Conservation (phyloP, 2,797 vertebrate genomes). For the Diglossa cyanea region DNA sequence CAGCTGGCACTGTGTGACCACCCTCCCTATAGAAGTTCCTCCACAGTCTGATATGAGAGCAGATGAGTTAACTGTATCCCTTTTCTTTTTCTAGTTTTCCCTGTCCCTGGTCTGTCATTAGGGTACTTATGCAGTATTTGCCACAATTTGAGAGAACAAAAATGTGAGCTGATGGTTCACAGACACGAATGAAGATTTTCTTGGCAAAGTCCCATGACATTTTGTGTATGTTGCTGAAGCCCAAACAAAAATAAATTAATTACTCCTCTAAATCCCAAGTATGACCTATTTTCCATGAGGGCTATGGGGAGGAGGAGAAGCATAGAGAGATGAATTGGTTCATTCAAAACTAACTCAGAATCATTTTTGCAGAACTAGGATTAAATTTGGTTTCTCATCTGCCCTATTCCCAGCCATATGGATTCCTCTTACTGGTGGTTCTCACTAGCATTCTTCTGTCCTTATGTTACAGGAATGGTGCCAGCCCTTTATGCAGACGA, state of each 20-base stretch:
- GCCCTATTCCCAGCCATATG: not conserved
- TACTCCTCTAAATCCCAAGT: not conserved
- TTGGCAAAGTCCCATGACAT: not conserved
- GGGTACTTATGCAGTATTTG: not conserved
- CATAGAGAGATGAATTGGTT: not conserved
- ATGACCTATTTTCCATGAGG: not conserved
- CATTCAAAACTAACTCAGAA: not conserved
- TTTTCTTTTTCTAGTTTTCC: not conserved
- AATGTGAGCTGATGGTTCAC: not conserved
- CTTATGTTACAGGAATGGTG: slow-evolving; percentile 84
- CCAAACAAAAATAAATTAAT: not conserved
- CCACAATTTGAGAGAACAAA: not conserved
- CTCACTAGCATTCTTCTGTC: not conserved
- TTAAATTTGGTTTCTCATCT: slow-evolving; percentile 29
- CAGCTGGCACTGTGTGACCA: not conserved
- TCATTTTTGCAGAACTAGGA: not conserved
- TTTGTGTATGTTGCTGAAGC: not conserved
- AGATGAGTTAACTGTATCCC: not conserved
- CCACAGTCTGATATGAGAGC: not conserved
- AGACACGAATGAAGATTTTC: not conserved
- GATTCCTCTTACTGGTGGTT: slow-evolving; percentile 12
- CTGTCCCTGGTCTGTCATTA: not conserved
- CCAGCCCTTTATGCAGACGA: slow-evolving; percentile 93
- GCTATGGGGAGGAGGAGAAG: not conserved
- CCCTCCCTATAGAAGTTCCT: not conserved